Conservation (phyloP, 1,140 invertebrate species). For the Augochlora pura region DNA sequence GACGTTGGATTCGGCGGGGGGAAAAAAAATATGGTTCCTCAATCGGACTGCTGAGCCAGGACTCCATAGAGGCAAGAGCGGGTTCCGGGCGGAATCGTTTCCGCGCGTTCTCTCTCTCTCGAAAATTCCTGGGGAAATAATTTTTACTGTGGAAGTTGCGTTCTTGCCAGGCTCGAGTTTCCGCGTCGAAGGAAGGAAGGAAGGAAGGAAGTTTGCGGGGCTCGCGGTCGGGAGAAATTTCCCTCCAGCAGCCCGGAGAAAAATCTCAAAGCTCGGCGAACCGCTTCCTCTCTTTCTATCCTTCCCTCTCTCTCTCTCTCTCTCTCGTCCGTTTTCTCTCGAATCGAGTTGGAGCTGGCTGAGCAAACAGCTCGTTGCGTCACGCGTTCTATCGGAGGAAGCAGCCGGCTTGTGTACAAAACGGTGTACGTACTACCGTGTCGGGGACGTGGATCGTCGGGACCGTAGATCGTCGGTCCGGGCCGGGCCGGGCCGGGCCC, state of each 20-base stretch:
- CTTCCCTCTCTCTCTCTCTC: no score
- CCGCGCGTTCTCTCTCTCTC: neutral
- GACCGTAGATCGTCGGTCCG: constrained; percentile 30
- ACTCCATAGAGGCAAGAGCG: neutral
- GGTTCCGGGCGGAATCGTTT: neutral
- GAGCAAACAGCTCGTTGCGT: constrained; percentile 56
- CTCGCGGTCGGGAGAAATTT: constrained; percentile 17
- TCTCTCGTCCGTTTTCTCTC: neutral
- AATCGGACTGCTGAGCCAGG: constrained; percentile 1
- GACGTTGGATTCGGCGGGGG: neutral
- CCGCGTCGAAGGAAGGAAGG: neutral
- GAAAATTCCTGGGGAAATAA: neutral
- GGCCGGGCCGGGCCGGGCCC: no score
- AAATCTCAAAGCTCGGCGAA: neutral
- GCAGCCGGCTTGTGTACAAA: constrained; percentile 6
- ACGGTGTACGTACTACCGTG: neutral
- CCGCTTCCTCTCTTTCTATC: constrained; percentile 4
- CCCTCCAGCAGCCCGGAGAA: neutral
- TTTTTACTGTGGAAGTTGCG: neutral
- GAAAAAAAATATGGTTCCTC: neutral
- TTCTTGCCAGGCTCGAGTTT: neutral
- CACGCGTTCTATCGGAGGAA: constrained; percentile 34
- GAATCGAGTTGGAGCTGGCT: constrained; percentile 47
- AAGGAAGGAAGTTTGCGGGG: neutral
- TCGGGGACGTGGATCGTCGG: constrained; percentile 19